phyloP scores from a whole-genome alignment of 2,888 invertebrate genomes.

The Cheilosia grossa region DNA sequence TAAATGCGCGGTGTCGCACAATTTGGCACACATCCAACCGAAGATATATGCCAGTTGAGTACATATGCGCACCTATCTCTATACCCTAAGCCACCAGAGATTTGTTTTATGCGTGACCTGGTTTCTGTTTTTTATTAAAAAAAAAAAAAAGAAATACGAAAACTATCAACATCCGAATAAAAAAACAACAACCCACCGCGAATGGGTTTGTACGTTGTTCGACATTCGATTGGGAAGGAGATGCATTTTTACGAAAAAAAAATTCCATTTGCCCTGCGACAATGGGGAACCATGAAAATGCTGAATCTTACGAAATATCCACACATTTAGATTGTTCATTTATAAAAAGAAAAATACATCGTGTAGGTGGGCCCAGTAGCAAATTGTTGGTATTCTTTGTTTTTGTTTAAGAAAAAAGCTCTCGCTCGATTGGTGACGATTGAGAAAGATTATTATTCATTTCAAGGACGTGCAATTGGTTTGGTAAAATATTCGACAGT shows the following conservation, averaged over 20 bases:
- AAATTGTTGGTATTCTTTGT: neutral
- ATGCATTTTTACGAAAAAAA: conserved; percentile 13
- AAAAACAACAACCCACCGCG: no score
- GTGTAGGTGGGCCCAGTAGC: neutral
- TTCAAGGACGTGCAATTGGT: conserved; percentile 53
- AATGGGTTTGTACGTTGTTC: no score
- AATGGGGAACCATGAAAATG: conserved; percentile 13
- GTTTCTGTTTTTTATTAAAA: conserved; percentile 13
- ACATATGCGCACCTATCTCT: neutral
- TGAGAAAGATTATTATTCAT: conserved; percentile 6
- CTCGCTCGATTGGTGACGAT: conserved; percentile 4
- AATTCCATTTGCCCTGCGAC: neutral
- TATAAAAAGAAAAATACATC: neutral
- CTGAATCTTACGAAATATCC: neutral
- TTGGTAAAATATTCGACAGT: conserved; percentile 47
- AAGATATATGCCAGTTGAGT: conserved; percentile 17
- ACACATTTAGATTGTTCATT: conserved; percentile 1
- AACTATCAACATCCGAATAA: neutral
- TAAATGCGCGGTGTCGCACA: conserved; percentile 37
- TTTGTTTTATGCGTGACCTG: conserved; percentile 54
- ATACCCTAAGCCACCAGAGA: conserved; percentile 42
- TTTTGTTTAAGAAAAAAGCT: conserved; percentile 1
- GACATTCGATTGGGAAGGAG: conserved; percentile 1
- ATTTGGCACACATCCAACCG: conserved; percentile 60
- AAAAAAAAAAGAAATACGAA: conserved; percentile 10